A percentile compares a stretch with the other conserved stretches of the same genome.
phyloP scores from a whole-genome alignment of 1,140 invertebrate genomes.

The Hycleus cichorii region DNA sequence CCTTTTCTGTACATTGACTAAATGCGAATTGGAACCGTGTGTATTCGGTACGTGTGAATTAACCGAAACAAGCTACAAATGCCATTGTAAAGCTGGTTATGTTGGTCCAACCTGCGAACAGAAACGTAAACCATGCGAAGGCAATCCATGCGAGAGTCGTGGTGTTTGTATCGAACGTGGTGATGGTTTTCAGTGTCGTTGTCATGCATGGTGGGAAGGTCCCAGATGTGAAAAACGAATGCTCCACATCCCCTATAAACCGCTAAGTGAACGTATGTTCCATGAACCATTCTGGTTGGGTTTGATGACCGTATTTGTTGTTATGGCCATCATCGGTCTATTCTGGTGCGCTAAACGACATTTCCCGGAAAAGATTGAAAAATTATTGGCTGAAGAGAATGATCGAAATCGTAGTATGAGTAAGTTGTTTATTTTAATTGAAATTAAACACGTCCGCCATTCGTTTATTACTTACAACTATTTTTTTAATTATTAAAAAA shows the following conservation, averaged over 20 bases:
- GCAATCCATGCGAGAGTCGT: conserved; percentile 60
- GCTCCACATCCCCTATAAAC: conserved; percentile 59
- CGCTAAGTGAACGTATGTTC: conserved; percentile 64
- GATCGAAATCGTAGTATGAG: conserved; percentile 55
- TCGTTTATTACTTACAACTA: too few relatives aligned
- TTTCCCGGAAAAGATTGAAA: conserved; percentile 76
- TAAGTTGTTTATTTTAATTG: neutral
- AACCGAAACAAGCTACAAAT: conserved; percentile 46
- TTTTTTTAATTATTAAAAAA: too few relatives aligned
- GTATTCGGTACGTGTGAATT: conserved; percentile 61
- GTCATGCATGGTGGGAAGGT: conserved; percentile 55
- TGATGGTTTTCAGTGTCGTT: conserved; percentile 57
- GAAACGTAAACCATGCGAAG: conserved; percentile 57
- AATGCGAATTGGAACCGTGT: conserved; percentile 65
- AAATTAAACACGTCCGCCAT: too few relatives aligned
- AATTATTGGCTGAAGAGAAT: conserved; percentile 68
- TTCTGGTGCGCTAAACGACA: conserved; percentile 74
- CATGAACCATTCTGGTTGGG: conserved; percentile 79
- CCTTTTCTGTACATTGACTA: conserved; percentile 59
- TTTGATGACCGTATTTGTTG: conserved; percentile 67
- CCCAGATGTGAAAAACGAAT: conserved; percentile 53
- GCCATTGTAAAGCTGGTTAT: conserved; percentile 57
- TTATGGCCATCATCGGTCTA: conserved; percentile 63
- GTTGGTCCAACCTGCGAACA: conserved; percentile 57
- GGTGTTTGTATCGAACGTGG: conserved; percentile 57